Percentiles rank a stretch among this genome's conserved stretches.
Conservation (phyloP, 2,888 invertebrate genomes). For the Abrostola triplasia region DNA sequence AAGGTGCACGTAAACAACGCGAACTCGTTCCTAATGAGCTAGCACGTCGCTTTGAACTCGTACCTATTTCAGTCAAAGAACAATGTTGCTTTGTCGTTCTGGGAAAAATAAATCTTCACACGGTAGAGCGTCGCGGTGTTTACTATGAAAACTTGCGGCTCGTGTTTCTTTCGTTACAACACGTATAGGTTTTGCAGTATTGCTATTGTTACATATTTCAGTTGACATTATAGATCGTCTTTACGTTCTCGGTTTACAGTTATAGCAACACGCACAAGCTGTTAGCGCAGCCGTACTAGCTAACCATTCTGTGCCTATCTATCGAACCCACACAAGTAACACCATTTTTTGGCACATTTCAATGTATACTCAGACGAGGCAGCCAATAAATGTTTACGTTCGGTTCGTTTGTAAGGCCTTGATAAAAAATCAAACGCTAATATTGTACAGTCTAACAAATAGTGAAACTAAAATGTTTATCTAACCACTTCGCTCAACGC, state of each 20-base stretch:
- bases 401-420: conserved; percentile 51
- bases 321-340: conserved; percentile 3
- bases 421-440: conserved; percentile 53
- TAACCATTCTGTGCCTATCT: conserved; percentile 3
- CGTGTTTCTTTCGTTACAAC: conserved; percentile 67
- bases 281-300: conserved; percentile 36
- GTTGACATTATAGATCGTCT: conserved; percentile 51
- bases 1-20: conserved; percentile 63
- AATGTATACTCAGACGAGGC: conserved; percentile 36
- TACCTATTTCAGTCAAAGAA: conserved; percentile 76
- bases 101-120: conserved; percentile 81
- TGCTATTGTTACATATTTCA: conserved; percentile 64
- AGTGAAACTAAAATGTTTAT: conserved; percentile 56
- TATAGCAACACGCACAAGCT: conserved; percentile 46
- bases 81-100: conserved; percentile 82
- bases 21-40: conserved; percentile 73
- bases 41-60: conserved; percentile 77
- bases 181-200: conserved; percentile 61
- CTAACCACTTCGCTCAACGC: conserved; percentile 43
- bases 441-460: conserved; percentile 35
- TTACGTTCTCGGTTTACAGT: conserved; percentile 56
- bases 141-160: conserved; percentile 76
- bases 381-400: conserved; percentile 49
- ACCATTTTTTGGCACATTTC: conserved; percentile 41
- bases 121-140: conserved; percentile 68